A percentile compares a stretch with the other conserved stretches of the same genome.
These are phyloP conservation scores for Actinia tenebrosa DNA, from an alignment of 64 coral and sea anemone genomes.

Conservation along the genomic window DNA sequence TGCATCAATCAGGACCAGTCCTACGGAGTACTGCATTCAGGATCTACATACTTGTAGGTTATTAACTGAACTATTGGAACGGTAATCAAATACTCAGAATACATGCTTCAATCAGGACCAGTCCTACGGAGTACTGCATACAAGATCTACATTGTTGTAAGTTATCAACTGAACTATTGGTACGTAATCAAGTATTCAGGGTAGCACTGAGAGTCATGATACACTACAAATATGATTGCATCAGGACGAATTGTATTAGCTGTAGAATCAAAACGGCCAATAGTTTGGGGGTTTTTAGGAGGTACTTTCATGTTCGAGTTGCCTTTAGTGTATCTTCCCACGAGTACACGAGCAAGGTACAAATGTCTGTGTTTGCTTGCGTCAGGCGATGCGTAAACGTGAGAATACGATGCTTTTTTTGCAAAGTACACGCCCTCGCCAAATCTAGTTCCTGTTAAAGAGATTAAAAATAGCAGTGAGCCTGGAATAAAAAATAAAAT, in stretches of 20 bases:
- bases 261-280: not conserved
- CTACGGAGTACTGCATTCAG: no score
- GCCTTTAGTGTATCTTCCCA: constrained; percentile 16
- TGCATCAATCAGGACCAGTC: no score
- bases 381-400: not conserved
- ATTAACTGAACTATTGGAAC: not conserved
- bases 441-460: not conserved
- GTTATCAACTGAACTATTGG: not conserved
- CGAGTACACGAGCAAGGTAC: constrained; percentile 50
- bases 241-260: not conserved
- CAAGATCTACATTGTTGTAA: no score
- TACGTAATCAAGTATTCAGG: constrained; percentile 54
- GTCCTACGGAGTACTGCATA: no score
- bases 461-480: not conserved
- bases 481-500: no score
- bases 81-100: constrained; percentile 47
- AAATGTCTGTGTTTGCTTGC: not conserved
- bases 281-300: not conserved
- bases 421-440: constrained; percentile 68
- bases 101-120: no score
- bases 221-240: constrained; percentile 29
- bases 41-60: no score
- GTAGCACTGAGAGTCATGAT: constrained; percentile 34
- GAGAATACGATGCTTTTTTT: constrained; percentile 35
- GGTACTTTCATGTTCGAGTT: not conserved